These are phyloP conservation scores for Strix uralensis DNA, from an alignment of 2,113 vertebrate genomes.

Conservation along the genomic window DNA sequence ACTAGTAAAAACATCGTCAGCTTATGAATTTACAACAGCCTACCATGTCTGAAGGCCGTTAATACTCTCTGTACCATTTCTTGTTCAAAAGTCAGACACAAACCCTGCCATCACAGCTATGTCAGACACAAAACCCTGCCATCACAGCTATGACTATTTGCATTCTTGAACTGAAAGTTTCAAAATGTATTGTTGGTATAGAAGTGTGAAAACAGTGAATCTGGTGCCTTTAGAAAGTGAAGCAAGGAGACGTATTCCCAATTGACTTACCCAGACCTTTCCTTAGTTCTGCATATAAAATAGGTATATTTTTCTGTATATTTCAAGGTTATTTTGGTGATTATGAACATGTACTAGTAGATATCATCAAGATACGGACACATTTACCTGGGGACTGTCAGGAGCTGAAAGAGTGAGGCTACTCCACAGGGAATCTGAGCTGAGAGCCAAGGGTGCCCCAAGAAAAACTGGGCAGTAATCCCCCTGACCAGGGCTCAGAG, in stretches of 20 bases:
- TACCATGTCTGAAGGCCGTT: neutral
- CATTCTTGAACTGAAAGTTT: neutral
- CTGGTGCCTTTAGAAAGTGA: neutral
- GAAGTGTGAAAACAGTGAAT: neutral
- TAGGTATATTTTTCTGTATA: neutral
- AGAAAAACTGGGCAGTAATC: neutral
- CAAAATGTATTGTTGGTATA: neutral
- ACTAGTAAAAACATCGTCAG: neutral
- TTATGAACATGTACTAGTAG: neutral
- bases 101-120: neutral
- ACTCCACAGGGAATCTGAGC: neutral
- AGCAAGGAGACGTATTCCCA: neutral
- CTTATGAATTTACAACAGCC: neutral
- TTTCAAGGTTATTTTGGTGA: neutral
- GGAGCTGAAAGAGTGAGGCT: neutral
- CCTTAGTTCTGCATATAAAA: neutral
- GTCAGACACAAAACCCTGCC: neutral
- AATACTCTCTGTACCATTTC: neutral
- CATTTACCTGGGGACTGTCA: neutral
- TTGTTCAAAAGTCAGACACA: neutral
- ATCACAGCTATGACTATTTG: neutral
- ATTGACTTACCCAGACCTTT: neutral
- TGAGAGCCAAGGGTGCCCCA: neutral
- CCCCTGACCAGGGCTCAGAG: accelerated
- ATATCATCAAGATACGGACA: neutral